Conservation (phyloP, 2,888 invertebrate species). For the Pristionchus mayeri region DNA sequence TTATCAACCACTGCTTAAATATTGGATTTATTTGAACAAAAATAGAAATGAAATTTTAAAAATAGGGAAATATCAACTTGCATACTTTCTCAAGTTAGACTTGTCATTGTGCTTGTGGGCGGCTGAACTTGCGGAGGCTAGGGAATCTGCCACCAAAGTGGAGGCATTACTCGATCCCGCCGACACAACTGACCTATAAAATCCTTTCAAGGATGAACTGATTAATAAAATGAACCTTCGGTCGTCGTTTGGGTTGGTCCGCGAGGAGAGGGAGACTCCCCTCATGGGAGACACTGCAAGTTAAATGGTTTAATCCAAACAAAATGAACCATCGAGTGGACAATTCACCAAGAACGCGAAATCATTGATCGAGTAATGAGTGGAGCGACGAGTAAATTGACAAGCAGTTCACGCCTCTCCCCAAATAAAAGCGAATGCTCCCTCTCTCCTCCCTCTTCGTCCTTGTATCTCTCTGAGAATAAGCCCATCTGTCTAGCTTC, state of each 20-base stretch:
- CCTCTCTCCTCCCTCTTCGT: background rate
- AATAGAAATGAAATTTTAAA: background rate
- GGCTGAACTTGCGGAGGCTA: slow-evolving; percentile 58
- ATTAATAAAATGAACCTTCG: too few relatives aligned
- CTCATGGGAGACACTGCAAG: slow-evolving; percentile 41
- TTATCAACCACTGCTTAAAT: too few relatives aligned
- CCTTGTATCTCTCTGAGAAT: slow-evolving; percentile 19
- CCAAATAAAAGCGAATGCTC: slow-evolving; percentile 29
- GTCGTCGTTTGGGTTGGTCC: slow-evolving; percentile 27
- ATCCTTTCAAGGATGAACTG: too few relatives aligned
- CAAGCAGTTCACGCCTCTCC: background rate
- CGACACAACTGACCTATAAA: slow-evolving; percentile 62
- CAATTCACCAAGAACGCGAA: background rate
- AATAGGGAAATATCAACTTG: background rate
- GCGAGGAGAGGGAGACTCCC: slow-evolving; percentile 47
- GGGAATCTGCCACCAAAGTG: slow-evolving; percentile 61
- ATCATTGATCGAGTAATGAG: slow-evolving; percentile 13
- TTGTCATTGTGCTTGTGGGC: slow-evolving; percentile 57
- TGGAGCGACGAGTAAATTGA: slow-evolving; percentile 3
- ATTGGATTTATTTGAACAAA: background rate
- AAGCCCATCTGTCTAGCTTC: slow-evolving; percentile 45
- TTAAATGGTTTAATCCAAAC: background rate
- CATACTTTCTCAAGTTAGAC: slow-evolving; percentile 49
- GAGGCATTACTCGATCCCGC: slow-evolving; percentile 65
- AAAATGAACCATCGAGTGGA: background rate